These are phyloP conservation scores for Vulpes lagopus DNA, from an alignment of 2,113 vertebrate genomes.

Conservation along the genomic window DNA sequence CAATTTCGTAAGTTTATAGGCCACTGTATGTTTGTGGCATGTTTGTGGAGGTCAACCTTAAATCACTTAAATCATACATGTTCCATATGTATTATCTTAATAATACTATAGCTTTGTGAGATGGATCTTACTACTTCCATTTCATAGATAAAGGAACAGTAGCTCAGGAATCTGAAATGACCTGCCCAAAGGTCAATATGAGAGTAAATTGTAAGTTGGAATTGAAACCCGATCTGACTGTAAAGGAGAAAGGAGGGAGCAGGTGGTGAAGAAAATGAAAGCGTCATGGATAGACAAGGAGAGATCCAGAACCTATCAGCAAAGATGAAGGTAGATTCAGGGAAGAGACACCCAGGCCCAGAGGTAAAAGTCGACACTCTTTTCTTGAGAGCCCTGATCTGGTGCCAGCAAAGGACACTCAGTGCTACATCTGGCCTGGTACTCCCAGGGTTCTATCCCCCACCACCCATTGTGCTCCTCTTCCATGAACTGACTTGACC, in stretches of 20 bases:
- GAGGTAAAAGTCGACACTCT: background rate
- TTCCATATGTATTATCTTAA: background rate
- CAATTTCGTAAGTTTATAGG: background rate
- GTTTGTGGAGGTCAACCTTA: background rate
- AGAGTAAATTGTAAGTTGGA: background rate
- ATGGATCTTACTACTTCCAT: background rate
- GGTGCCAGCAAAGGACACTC: background rate
- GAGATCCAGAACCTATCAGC: background rate
- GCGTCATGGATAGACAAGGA: fast-evolving
- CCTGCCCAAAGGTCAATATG: background rate
- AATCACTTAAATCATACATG: background rate
- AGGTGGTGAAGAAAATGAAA: background rate
- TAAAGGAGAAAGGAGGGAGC: background rate
- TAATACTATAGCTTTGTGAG: background rate
- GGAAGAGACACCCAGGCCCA: background rate
- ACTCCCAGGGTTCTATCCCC: background rate
- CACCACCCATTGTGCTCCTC: background rate
- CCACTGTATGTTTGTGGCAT: background rate
- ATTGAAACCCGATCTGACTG: background rate
- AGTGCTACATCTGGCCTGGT: background rate
- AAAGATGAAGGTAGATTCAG: background rate
- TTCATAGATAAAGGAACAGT: background rate
- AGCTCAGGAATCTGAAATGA: background rate
- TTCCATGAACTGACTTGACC: background rate
- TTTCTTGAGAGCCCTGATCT: background rate